These are phyloP conservation scores for Baryphthengus martii DNA, from an alignment of 2,113 vertebrate genomes.

Conservation along the genomic window DNA sequence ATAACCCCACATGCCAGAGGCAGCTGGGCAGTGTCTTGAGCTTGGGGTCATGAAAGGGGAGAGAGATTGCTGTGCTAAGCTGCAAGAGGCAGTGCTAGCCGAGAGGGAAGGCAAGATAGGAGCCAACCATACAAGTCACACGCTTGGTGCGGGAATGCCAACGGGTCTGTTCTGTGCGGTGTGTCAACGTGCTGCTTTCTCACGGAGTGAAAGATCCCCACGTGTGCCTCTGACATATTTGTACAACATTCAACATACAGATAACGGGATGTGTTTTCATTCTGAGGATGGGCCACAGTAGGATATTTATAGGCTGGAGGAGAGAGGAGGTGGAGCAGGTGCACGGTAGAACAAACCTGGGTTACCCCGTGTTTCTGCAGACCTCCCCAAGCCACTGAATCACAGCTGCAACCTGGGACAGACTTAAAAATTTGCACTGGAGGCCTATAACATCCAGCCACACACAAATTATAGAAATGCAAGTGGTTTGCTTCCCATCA, in stretches of 20 bases:
- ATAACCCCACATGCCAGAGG: not conserved
- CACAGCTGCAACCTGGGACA: not conserved
- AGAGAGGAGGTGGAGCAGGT: not conserved
- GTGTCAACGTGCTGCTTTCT: fast-evolving
- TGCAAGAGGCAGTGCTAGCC: not conserved
- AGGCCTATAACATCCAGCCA: not conserved
- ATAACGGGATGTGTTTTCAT: not conserved
- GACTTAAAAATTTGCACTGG: not conserved
- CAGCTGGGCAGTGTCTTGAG: not conserved
- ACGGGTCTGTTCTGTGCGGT: not conserved
- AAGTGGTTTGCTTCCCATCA: not conserved
- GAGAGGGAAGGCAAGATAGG: not conserved
- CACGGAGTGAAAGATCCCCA: not conserved
- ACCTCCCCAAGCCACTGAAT: not conserved
- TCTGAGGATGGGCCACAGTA: not conserved
- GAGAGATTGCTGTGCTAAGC: not conserved
- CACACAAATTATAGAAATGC: not conserved
- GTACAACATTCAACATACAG: fast-evolving
- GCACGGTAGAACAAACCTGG: not conserved
- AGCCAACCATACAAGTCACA: not conserved
- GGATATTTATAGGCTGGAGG: not conserved
- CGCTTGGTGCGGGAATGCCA: not conserved
- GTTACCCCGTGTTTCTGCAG: not conserved
- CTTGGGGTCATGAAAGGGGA: fast-evolving
- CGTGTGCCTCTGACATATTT: not conserved